Evolutionary conservation across 2,113 vertebrate species (phyloP), one percentile per base, ranked within the genome.

Genomic region (Symphodus melops): DNA sequence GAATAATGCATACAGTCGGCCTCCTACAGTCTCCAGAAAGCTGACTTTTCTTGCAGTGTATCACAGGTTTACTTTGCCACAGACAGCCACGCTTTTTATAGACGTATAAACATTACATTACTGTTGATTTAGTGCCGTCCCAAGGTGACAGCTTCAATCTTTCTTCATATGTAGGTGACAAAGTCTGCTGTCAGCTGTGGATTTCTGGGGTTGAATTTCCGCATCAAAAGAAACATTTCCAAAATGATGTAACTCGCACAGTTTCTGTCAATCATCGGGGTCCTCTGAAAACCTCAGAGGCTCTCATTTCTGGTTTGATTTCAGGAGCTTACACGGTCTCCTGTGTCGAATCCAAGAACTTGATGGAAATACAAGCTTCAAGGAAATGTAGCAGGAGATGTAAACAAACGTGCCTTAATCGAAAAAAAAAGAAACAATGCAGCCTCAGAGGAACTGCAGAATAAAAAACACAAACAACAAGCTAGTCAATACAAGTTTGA

Each of bases 1-100:
- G 73, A 86, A 86, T 83, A 80, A 80, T 77, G 51, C 80, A 86
- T 53, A 37, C 66, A 65, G 68, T 80, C 80, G 73, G 25, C 63
- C 39, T 76, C 56, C 44, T 46, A 58, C 61, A 44, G 13, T n/a
- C 20, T 54, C 56, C 21, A 44, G 42, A 28, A 42, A 56, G 3
- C 5, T 5, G 60, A 1, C 0, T 20, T 64, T 59, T 70, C 71
- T 48, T 9, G 63, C 0, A 21, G 36, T 11, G 1, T 23, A 23
- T 76, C 60, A 65, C 59, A 67, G 49, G 11, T 63, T 73, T 28
- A 25, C 44, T 66, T 71, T 19, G 12, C 58, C 13, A 21, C 57
- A 23, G n/a, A 41, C 68, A 25, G 41, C 13, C 9, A 19, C n/a
- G 6, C 25, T 49, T 66, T 76, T 64, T 28, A 46, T 28, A 49